A percentile compares a stretch with the other conserved stretches of the same genome.
phyloP scores from a whole-genome alignment of 2,797 vertebrate species.

The Enteromius trimaculatus region DNA sequence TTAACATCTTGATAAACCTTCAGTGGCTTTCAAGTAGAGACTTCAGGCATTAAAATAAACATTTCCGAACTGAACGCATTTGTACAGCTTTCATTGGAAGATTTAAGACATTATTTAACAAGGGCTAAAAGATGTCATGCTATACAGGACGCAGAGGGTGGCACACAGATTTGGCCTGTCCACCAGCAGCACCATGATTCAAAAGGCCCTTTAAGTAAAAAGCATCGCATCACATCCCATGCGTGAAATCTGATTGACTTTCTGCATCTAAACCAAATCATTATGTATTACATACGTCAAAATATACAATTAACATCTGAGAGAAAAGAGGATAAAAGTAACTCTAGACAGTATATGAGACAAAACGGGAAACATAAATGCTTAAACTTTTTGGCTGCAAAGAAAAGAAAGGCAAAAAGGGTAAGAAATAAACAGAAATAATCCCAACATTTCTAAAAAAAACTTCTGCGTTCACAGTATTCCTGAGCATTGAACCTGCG shows the following conservation, averaged over 20 bases:
- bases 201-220: slow-evolving; percentile 21
- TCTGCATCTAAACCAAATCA: slow-evolving; percentile 2
- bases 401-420: not conserved
- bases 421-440: slow-evolving; percentile 6
- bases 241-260: not conserved
- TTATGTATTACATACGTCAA: not conserved
- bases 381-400: slow-evolving; percentile 7
- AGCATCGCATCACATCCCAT: not conserved
- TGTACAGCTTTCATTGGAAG: slow-evolving; percentile 14
- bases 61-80: too few relatives aligned
- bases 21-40: slow-evolving; percentile 19
- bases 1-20: slow-evolving; percentile 7
- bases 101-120: slow-evolving; percentile 30
- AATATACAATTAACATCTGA: slow-evolving; percentile 20
- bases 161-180: slow-evolving; percentile 23
- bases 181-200: slow-evolving; percentile 35
- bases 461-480: slow-evolving; percentile 55
- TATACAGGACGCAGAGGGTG: slow-evolving; percentile 22
- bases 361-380: not conserved
- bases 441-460: slow-evolving; percentile 25
- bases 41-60: slow-evolving; percentile 11
- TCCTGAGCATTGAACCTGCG: slow-evolving; percentile 59
- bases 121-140: slow-evolving; percentile 13
- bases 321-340: not conserved
- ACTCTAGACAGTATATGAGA: not conserved